These are phyloP conservation scores for Elaphurus davidianus DNA, from an alignment of 2,113 vertebrate genomes.

Conservation along the genomic window DNA sequence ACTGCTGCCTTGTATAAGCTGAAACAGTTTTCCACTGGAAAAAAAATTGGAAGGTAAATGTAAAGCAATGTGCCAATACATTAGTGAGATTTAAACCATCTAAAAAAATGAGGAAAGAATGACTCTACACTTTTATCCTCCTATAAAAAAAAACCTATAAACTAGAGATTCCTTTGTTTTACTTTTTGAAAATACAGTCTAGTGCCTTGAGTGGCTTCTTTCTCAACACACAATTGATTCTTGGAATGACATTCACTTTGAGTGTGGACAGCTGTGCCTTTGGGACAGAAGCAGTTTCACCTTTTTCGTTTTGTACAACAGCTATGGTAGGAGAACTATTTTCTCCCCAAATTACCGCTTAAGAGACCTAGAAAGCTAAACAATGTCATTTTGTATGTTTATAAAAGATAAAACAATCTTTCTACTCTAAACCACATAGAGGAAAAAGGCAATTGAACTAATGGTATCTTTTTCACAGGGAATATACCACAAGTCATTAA, in stretches of 20 bases:
- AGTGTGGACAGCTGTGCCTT: slow-evolving; percentile 34
- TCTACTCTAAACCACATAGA: not conserved
- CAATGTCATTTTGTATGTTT: slow-evolving; percentile 40
- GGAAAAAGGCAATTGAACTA: not conserved
- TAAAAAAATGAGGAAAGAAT: not conserved
- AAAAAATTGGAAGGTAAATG: not conserved
- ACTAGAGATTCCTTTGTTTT: slow-evolving; percentile 2
- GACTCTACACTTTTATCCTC: not conserved
- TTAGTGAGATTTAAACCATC: slow-evolving; percentile 15
- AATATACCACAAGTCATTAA: not conserved
- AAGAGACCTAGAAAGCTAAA: not conserved
- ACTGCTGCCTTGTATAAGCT: not conserved
- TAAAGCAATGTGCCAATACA: not conserved
- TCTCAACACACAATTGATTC: slow-evolving; percentile 40
- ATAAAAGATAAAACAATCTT: slow-evolving; percentile 41
- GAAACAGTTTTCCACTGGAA: not conserved
- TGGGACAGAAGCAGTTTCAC: slow-evolving; percentile 24
- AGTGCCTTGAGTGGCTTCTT: slow-evolving; percentile 29
- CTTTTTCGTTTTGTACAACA: slow-evolving; percentile 32
- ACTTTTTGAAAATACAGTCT: slow-evolving; percentile 21
- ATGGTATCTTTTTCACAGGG: not conserved
- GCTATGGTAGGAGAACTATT: not conserved
- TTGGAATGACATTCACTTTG: not conserved
- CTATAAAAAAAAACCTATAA: not conserved
- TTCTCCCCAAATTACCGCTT: slow-evolving; percentile 25